phyloP scores from a whole-genome alignment of 2,888 invertebrate species.

The Tortricodes alternella region DNA sequence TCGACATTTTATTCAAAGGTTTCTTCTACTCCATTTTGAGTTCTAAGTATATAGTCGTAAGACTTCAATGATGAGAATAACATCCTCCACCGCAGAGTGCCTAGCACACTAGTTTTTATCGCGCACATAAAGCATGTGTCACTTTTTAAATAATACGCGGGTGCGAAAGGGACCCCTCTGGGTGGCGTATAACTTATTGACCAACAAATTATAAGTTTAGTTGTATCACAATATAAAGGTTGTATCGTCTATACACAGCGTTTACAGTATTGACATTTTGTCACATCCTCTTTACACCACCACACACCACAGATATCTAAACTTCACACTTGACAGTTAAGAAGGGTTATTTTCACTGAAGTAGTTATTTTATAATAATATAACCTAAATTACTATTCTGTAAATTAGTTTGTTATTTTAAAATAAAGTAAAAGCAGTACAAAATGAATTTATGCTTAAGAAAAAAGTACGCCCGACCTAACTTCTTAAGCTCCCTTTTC shows the following conservation, averaged over 20 bases:
- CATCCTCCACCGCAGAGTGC: no score
- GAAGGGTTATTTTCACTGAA: neutral
- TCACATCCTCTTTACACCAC: no score
- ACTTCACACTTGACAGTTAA: neutral
- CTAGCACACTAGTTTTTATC: no score
- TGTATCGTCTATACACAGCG: neutral
- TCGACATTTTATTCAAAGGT: constrained; percentile 8
- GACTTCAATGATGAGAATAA: rapidly evolving
- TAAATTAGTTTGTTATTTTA: constrained; percentile 5
- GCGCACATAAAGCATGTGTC: no score
- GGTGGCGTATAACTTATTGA: no score
- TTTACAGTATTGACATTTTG: neutral
- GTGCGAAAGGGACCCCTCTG: no score
- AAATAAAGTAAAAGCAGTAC: neutral
- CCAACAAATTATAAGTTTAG: no score
- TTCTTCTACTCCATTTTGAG: neutral
- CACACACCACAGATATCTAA: no score
- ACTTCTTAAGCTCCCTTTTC: constrained; percentile 51
- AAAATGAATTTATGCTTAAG: constrained; percentile 65
- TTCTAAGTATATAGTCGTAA: neutral
- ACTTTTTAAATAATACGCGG: no score
- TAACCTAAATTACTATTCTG: constrained; percentile 11
- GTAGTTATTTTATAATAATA: no score
- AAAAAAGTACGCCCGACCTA: constrained; percentile 50
- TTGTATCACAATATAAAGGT: no score